Base-by-base conservation (phyloP, 2,113 vertebrate genomes). In the Chrysemys picta region DNA sequence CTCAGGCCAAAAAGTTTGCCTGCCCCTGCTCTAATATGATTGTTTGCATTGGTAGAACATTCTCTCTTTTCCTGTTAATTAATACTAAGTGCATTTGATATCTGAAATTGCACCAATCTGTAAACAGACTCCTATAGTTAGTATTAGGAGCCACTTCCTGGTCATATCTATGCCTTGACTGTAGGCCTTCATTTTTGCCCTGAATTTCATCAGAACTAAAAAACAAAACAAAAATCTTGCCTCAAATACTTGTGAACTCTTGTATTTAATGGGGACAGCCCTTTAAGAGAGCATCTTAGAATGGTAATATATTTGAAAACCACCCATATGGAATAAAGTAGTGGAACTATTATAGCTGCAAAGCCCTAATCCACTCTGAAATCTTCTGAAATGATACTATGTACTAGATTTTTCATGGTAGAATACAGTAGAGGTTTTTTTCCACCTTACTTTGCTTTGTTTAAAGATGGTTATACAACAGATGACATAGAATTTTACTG, bases 401-500 rank as follows among this genome's bases (percentile, higher is more conserved):
- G 0, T 69, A 56, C 76, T 12, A 35, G 38, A 24, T 87, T 54
- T 72, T 82, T 89, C 87, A 91, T 91, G 42, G 69, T 89, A 21
- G 1, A 0, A 93, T 86, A 62, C 47, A 75, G 31, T 31, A 50
- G 87, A 19, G 25, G 89, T 52, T 79, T 92, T 49, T 85, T 85
- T 50, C 57, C 65, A 29, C 59, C 35, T 93, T 80, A 11, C 59
- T 85, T 75, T 96, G n/a, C 54, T 96, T 94, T 96, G 50, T 84
- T 42, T 94, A 78, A 97, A 99, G 99, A 99, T 95, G 99, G 99
- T 91, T 99, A 99, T 96, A 99, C 99, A 5, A 99, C 99, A 1
- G 99, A 99, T 11, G 99, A 99, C 95, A 99, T 99, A 21, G 99
- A 99, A 91, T 99, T 99, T 97, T 99, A 99, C 97, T 99, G 99